These are phyloP conservation scores for Acanthaster planci DNA, from an alignment of 35 echinoderm and acorn worm species.

Conservation along the genomic window DNA sequence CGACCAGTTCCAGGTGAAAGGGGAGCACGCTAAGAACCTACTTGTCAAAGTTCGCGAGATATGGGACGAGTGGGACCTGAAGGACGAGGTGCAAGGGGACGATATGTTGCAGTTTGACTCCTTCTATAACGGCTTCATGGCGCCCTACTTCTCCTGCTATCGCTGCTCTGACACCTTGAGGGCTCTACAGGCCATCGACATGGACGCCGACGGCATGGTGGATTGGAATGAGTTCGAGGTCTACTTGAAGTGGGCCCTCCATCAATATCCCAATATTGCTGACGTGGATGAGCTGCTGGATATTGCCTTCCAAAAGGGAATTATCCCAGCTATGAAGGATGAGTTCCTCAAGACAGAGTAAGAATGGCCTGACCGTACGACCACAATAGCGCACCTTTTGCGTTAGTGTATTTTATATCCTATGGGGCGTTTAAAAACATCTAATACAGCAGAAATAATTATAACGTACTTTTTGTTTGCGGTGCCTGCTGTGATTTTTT, in stretches of 20 bases:
- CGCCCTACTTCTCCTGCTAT: constrained; percentile 37
- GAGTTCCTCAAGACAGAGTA: constrained; percentile 30
- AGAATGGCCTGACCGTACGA: background rate
- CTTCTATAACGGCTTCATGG: constrained; percentile 67
- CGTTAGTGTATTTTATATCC: too few relatives aligned
- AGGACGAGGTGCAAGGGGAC: constrained; percentile 33
- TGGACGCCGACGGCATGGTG: constrained; percentile 52
- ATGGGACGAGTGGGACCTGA: constrained; percentile 61
- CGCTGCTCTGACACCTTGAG: constrained; percentile 10
- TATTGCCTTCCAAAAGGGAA: constrained; percentile 44
- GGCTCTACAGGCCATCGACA: constrained; percentile 51
- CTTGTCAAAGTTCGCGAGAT: constrained; percentile 20
- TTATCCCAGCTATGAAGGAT: constrained; percentile 64
- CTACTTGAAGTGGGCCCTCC: constrained; percentile 34
- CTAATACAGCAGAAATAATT: too few relatives aligned
- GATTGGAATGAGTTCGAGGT: constrained; percentile 62
- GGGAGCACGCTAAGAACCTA: constrained; percentile 23
- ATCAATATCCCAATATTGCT: constrained; percentile 47
- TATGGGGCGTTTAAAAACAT: too few relatives aligned
- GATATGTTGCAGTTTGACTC: constrained; percentile 48
- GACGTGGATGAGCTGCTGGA: constrained; percentile 42
- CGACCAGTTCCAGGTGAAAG: background rate
- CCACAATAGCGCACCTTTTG: background rate
- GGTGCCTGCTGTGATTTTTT: too few relatives aligned
- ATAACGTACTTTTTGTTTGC: too few relatives aligned